Evolutionary conservation across 1,140 invertebrate species (phyloP), one percentile per base, ranked within the genome.

Genomic region (Rhyzopertha dominica): DNA sequence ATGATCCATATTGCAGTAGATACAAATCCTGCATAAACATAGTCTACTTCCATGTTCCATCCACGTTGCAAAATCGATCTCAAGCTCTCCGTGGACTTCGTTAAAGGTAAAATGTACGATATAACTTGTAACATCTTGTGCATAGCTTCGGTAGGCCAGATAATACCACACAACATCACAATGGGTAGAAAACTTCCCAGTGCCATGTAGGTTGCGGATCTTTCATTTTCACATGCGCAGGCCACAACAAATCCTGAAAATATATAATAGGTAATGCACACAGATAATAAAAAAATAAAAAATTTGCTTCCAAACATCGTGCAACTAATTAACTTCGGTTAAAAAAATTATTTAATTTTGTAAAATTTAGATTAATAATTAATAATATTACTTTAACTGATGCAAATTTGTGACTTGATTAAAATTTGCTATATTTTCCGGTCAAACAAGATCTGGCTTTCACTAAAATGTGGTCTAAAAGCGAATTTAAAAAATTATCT

Each of bases 151-250:
- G 84, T 75, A 0, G 87, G 87, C 87, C 87, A 90, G 46, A 90
- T 85, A 28, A 89, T 85, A 34, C 85, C 91, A 62, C 90, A 91
- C 2, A 95, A 66, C 72, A 95, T 78, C 8, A 97, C 79, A 60
- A 92, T 92, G 0, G 93, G 93, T 49, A 96, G 79, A 63, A 98
- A 95, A 3, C 87, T 90, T 3, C 93, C 93, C 62, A 97, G 77
- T 0, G 92, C 88, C 48, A 95, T 67, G 65, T 95, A 95, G 1
- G 94, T 95, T 0, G 93, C 92, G 5, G 87, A 90, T 42, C 87
- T 79, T 70, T 98, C 93, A 5, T 85, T 88, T 13, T 91, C 87
- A 61, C 90, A 92, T 2, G 85, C 69, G 19, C 84, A 84, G 0
- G 92, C 90, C 13, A 95, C 89, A 0, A 94, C 84, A 58, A 95